phyloP scores from a whole-genome alignment of 1,140 invertebrate species.

The Pseudomyrmex dendroicus region DNA sequence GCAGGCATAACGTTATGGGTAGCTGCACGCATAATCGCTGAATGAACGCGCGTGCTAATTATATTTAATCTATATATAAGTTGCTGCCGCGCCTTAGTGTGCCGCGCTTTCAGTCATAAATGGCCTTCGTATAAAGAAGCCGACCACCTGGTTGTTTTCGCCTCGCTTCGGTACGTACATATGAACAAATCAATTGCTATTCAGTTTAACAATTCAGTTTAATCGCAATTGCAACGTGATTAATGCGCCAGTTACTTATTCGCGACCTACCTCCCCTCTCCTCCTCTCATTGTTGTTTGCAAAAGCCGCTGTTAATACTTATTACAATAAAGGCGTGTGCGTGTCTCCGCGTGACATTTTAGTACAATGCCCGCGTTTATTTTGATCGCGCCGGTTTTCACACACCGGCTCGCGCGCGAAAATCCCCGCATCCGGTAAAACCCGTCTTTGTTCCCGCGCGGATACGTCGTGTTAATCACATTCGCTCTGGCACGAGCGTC shows the following conservation, averaged over 20 bases:
- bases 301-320: conserved; percentile 44
- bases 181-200: neutral
- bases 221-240: conserved; percentile 30
- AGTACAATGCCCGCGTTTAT: conserved; percentile 43
- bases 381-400: conserved; percentile 24
- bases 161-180: too few species aligned
- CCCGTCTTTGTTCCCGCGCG: conserved; percentile 52
- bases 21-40: neutral
- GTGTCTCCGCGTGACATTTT: conserved; percentile 39
- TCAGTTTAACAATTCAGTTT: conserved; percentile 33
- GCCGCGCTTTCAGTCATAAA: conserved; percentile 2
- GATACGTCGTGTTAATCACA: conserved; percentile 55
- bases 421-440: conserved; percentile 55
- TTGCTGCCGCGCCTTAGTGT: neutral
- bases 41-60: conserved; percentile 23
- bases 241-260: conserved; percentile 43
- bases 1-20: neutral
- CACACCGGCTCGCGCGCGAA: neutral
- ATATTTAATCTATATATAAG: conserved; percentile 39
- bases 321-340: neutral
- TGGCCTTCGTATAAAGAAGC: conserved; percentile 34
- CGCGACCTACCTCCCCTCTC: neutral
- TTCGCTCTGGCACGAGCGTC: conserved; percentile 7
- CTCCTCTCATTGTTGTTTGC: neutral
- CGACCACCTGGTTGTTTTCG: neutral